These are phyloP conservation scores for Heteromormyrus szaboi DNA, from an alignment of 2,797 vertebrate genomes.

Conservation along the genomic window DNA sequence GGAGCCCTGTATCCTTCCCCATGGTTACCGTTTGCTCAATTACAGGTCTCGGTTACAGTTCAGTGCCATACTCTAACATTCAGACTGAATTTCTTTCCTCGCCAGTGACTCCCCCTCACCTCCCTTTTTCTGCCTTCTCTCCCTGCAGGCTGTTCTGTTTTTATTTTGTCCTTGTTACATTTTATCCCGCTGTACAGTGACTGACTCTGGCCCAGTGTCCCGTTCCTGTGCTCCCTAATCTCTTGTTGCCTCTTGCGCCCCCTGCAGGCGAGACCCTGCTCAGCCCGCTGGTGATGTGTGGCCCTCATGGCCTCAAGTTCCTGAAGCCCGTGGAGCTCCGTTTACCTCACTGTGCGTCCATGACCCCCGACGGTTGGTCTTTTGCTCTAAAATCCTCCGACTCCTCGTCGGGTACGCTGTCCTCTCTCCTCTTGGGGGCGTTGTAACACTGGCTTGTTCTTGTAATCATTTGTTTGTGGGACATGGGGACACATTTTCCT, in stretches of 20 bases:
- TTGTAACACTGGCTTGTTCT: slow-evolving; percentile 80
- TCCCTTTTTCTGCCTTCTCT: background rate
- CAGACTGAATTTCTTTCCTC: background rate
- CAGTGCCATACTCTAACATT: background rate
- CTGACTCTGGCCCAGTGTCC: background rate
- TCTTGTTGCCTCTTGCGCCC: slow-evolving; percentile 46
- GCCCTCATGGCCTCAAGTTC: slow-evolving; percentile 98
- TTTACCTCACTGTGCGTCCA: slow-evolving; percentile 99
- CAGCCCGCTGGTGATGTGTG: slow-evolving; percentile 92
- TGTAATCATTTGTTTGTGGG: slow-evolving; percentile 39
- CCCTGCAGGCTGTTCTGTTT: background rate
- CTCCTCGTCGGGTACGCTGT: slow-evolving; percentile 99
- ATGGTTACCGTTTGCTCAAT: background rate
- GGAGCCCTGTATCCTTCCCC: background rate
- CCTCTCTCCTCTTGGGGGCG: slow-evolving; percentile 85
- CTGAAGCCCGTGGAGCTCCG: slow-evolving; percentile 98
- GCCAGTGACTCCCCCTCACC: background rate
- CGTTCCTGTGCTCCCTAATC: background rate
- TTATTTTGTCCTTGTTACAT: background rate
- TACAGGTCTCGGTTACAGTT: background rate
- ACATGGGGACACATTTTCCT: slow-evolving; percentile 29
- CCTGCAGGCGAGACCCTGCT: slow-evolving; percentile 84
- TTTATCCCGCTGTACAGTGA: background rate
- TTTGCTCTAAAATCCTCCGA: slow-evolving; percentile 99
- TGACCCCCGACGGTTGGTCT: slow-evolving; percentile 99